Percentiles rank a stretch among this genome's conserved stretches.
These are phyloP conservation scores for Cyrtorhinus lividipennis DNA, from an alignment of 1,140 invertebrate species.

Conservation along the genomic window DNA sequence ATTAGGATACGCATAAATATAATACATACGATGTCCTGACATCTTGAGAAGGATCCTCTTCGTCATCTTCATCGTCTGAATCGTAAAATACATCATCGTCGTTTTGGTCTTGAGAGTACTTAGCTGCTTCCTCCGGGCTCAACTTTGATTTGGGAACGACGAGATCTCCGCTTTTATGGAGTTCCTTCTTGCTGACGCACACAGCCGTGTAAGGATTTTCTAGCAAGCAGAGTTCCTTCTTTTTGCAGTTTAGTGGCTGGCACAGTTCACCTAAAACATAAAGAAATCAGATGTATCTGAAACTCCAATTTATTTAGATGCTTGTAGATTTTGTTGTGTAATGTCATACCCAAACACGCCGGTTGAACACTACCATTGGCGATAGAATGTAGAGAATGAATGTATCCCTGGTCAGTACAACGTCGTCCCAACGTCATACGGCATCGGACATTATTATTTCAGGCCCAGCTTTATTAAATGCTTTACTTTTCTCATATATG, in stretches of 20 bases:
- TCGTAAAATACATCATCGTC: slow-evolving; percentile 55
- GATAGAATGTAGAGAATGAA: no score
- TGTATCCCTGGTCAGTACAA: no score
- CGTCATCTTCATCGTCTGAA: slow-evolving; percentile 44
- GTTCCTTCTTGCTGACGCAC: slow-evolving; percentile 71
- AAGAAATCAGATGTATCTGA: slow-evolving; percentile 11
- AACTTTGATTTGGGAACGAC: slow-evolving; percentile 40
- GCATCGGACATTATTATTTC: no score
- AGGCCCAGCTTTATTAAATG: no score
- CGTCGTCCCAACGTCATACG: no score
- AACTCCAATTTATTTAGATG: no score
- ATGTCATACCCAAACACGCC: background rate
- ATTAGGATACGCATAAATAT: no score
- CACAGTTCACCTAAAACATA: slow-evolving; percentile 67
- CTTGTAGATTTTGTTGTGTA: no score
- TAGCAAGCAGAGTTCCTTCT: slow-evolving; percentile 70
- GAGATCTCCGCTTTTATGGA: slow-evolving; percentile 53
- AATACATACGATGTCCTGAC: slow-evolving; percentile 21
- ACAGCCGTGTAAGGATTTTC: slow-evolving; percentile 74
- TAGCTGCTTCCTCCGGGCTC: slow-evolving; percentile 36
- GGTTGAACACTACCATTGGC: no score
- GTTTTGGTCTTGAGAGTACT: slow-evolving; percentile 20
- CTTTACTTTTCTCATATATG: no score
- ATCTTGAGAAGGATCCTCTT: slow-evolving; percentile 31
- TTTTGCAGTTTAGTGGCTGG: slow-evolving; percentile 69